Evolutionary conservation across 2,113 vertebrate species (phyloP).

Genomic region (Centropus bengalensis): DNA sequence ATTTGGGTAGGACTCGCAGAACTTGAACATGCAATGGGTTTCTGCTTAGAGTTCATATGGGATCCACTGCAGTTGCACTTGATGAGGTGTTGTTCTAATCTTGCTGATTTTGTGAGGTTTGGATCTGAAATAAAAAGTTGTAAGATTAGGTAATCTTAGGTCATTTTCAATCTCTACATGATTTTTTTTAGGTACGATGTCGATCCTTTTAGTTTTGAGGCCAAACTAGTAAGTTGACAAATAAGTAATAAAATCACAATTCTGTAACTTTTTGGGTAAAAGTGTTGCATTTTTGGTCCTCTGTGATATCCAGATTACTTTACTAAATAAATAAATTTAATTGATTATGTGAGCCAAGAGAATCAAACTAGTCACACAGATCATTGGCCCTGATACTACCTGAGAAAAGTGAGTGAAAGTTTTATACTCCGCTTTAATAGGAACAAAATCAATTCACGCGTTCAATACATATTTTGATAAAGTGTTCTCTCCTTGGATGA

Average conservation of each 20-base stretch:
- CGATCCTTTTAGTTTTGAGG: not conserved
- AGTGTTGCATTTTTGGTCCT: not conserved
- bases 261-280: not conserved
- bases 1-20: not conserved
- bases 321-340: not conserved
- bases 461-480: not conserved
- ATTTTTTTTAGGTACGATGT: not conserved
- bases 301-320: not conserved
- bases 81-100: not conserved
- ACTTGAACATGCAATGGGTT: not conserved
- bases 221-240: not conserved
- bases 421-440: not conserved
- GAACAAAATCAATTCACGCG: fast-evolving
- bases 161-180: not conserved
- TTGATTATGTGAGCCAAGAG: not conserved
- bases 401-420: not conserved
- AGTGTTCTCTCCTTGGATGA: not conserved
- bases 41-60: not conserved
- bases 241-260: not conserved
- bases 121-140: not conserved
- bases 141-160: not conserved
- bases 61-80: not conserved
- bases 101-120: not conserved
- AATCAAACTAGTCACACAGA: not conserved
- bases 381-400: not conserved